Conservation (phyloP, 1,140 invertebrate species). For the Myzus persicae region DNA sequence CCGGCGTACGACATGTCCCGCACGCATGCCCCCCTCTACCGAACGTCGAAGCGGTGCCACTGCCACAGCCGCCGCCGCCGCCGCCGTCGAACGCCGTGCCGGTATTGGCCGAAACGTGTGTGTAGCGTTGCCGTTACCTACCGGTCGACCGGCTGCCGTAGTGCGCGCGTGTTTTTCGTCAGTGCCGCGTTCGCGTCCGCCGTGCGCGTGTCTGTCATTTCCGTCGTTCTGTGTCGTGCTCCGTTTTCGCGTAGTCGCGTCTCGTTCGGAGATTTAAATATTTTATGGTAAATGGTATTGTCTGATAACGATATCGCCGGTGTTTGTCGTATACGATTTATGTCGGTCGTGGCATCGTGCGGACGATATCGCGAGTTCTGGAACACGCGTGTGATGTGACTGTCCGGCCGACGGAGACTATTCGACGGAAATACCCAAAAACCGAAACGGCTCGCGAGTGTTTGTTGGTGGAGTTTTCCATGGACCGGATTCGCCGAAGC, state of each 20-base stretch:
- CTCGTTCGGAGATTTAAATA: not conserved
- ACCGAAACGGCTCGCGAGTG: not conserved
- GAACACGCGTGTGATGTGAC: not conserved
- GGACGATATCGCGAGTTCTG: not conserved
- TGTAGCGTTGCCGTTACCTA: constrained; percentile 37
- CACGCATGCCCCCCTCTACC: too few relatives aligned
- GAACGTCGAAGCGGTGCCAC: not conserved
- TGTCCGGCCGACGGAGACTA: not conserved
- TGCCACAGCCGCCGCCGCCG: not conserved
- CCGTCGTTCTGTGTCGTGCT: not conserved
- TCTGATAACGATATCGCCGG: too few relatives aligned
- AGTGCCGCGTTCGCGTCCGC: not conserved
- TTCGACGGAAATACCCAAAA: not conserved
- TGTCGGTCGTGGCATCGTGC: not conserved
- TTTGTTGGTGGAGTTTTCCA: not conserved
- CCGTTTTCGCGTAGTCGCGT: not conserved
- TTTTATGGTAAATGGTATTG: not conserved
- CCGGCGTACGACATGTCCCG: not conserved
- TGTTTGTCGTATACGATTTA: not conserved
- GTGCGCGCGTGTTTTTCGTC: not conserved
- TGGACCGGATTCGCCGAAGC: not conserved
- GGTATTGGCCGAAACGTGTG: constrained; percentile 34
- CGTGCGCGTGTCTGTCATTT: not conserved
- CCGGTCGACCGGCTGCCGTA: constrained; percentile 9
- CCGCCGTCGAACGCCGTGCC: not conserved